Percentiles rank a stretch among this genome's conserved stretches.
Evolutionary conservation across 2,797 vertebrate genomes (phyloP).

Genomic region (Naso thynnoides): DNA sequence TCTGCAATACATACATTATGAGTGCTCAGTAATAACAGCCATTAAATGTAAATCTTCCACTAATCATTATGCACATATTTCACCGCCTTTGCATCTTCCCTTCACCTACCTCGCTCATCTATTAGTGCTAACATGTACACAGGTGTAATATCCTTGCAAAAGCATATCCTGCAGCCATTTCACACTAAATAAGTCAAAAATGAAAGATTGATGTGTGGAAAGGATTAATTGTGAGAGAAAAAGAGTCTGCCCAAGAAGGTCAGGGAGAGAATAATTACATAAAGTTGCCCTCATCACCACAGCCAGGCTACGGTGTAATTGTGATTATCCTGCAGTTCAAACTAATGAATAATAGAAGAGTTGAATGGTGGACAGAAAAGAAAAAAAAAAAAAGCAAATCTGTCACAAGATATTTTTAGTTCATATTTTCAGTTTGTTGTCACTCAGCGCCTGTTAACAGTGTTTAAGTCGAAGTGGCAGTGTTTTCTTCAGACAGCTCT

Average conservation of each 20-base stretch:
- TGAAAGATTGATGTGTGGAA: slow-evolving; percentile 12
- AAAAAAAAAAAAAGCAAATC: slow-evolving; percentile 45
- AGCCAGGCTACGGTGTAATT: slow-evolving; percentile 34
- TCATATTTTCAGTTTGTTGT: slow-evolving; percentile 73
- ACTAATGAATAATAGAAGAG: slow-evolving; percentile 50
- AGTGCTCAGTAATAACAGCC: background rate
- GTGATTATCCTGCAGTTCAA: slow-evolving; percentile 42
- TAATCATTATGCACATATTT: background rate
- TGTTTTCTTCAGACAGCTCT: slow-evolving; percentile 79
- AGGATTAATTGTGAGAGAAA: slow-evolving; percentile 41
- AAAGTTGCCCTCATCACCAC: slow-evolving; percentile 23
- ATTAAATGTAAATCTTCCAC: background rate
- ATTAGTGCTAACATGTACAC: slow-evolving; percentile 29
- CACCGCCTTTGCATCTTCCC: background rate
- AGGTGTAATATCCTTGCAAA: slow-evolving; percentile 20
- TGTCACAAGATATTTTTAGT: slow-evolving; percentile 63
- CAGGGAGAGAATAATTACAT: slow-evolving; percentile 42
- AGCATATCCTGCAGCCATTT: slow-evolving; percentile 14
- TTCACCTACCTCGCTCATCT: slow-evolving; percentile 11
- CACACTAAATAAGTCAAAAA: slow-evolving; percentile 33
- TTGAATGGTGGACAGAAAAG: slow-evolving; percentile 26
- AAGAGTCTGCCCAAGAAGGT: slow-evolving; percentile 34
- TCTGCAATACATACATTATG: background rate
- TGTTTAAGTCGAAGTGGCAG: slow-evolving; percentile 81
- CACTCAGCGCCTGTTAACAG: slow-evolving; percentile 76